A percentile compares a stretch with the other conserved stretches of the same genome.
Conservation (phyloP, 2,797 vertebrate genomes). For the Thamnophis elegans region DNA sequence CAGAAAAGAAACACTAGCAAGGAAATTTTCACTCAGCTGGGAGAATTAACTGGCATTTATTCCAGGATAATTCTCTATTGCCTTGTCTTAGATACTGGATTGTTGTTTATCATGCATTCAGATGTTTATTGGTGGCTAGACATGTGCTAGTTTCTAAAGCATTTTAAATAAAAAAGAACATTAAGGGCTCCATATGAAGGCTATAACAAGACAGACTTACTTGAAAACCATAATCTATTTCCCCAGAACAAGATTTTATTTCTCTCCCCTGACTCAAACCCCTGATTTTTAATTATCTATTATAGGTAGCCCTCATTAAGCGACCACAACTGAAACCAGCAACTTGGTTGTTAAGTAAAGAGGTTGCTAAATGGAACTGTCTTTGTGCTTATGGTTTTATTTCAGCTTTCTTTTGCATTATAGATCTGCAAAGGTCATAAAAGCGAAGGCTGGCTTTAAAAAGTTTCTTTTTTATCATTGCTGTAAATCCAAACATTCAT, state of each 20-base stretch:
- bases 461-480: not conserved
- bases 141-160: not conserved
- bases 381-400: not conserved
- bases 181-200: not conserved
- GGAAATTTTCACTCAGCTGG: not conserved
- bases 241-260: slow-evolving; percentile 2
- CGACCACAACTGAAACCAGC: not conserved
- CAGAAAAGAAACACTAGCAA: not conserved
- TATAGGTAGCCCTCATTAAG: not conserved
- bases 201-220: not conserved
- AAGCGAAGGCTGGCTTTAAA: not conserved
- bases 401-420: not conserved
- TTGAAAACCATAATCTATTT: not conserved
- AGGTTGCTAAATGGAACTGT: not conserved
- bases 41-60: not conserved
- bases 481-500: not conserved
- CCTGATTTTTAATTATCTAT: slow-evolving; percentile 6
- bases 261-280: not conserved
- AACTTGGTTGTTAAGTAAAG: not conserved
- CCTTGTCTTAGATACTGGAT: not conserved
- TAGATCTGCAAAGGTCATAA: not conserved
- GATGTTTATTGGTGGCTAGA: not conserved
- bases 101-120: not conserved
- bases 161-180: not conserved
- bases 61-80: not conserved